These are phyloP conservation scores for Mionectes macconnelli DNA, from an alignment of 2,113 vertebrate species.

Conservation along the genomic window DNA sequence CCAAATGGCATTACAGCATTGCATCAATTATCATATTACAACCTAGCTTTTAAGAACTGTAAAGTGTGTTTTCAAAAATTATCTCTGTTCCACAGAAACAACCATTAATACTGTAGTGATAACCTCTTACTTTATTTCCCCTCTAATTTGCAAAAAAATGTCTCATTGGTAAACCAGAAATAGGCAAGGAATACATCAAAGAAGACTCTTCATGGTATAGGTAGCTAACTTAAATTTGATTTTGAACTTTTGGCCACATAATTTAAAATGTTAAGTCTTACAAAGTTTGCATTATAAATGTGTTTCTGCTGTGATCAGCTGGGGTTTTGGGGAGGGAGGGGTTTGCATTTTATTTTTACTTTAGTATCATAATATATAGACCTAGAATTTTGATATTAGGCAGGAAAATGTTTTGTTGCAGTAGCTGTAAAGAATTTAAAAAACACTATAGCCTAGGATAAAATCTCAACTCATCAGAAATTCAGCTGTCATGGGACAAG, in stretches of 20 bases:
- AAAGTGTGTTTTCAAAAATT: neutral
- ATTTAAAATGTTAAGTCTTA: neutral
- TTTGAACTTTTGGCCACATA: neutral
- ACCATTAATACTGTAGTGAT: neutral
- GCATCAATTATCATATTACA: neutral
- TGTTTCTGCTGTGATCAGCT: neutral
- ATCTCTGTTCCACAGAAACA: neutral
- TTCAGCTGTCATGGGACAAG: neutral
- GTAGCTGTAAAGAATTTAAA: neutral
- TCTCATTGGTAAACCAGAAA: neutral
- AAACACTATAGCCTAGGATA: neutral
- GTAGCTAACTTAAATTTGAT: neutral
- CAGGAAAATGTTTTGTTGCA: neutral
- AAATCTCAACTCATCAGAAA: neutral
- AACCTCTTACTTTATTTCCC: neutral
- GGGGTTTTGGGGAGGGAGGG: rapidly evolving
- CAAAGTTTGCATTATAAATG: neutral
- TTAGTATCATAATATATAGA: neutral
- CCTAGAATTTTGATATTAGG: neutral
- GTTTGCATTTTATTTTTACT: neutral
- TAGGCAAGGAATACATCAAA: neutral
- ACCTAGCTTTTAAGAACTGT: neutral
- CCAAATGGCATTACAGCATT: neutral
- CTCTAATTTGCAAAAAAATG: neutral
- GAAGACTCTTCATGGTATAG: neutral